Base-by-base conservation (phyloP, 2,113 vertebrate species). In the Acanthisitta chloris region DNA sequence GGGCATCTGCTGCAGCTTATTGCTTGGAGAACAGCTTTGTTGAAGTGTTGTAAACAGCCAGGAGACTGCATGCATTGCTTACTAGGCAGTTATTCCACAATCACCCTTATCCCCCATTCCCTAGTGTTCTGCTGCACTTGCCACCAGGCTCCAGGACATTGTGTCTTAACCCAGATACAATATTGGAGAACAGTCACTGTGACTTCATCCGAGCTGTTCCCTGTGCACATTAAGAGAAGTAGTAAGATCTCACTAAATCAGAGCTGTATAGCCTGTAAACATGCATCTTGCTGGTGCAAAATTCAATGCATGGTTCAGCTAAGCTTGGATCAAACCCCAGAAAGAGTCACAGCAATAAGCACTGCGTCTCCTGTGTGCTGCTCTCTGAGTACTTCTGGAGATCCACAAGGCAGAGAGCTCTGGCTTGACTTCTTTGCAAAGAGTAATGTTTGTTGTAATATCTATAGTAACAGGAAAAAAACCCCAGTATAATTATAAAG, bases 101-200 rank as follows among this genome's bases (percentile, higher is more conserved):
- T 17, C 38, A 34, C 8, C 18, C 57, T 82, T 33, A 36, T 31
- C 4, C 29, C n/a, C 36, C 40, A 6, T 36, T 46, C 64, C 51
- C 15, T 13, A 9, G 25, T 10, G 11, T 43, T 46, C 65, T 3
- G 9, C 52, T 2, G 21, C 31, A 25, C 36, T 80, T 70, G 71
- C 59, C 59, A 78, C n/a, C 49, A 43, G 62, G 57, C 34, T 43
- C 4, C 2, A 24, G 31, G 61, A 71, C 0, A 0, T 43, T 0
- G 0, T 62, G 31, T 46, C 69, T 73, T 58, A 81, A 83, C 17
- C 17, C 38, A 49, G 17, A 28, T 25, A 15, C 33, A 77, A 58
- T 0, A 0, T 0, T 9, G 42, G 45, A 67, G 58, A 74, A 57
- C 43, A 42, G 19, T 21, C 42, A 45, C 23, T 40, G 52, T 45